Evolutionary conservation across 2,888 invertebrate genomes (phyloP).

Genomic region (Himalopsyche kuldschensis): DNA sequence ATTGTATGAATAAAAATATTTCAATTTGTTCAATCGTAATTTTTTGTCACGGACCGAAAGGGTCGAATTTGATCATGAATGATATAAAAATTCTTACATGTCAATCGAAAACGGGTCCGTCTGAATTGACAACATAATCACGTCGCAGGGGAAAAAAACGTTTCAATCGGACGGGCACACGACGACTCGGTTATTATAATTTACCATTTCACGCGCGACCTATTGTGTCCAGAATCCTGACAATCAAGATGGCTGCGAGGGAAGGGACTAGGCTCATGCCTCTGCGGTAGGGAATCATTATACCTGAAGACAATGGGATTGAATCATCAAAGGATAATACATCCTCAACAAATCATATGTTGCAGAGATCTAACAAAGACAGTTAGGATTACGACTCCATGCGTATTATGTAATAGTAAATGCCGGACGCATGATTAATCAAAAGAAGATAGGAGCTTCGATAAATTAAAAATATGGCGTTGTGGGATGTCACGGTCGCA

Average conservation of each 20-base stretch:
- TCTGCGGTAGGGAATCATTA: neutral
- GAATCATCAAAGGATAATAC: slow-evolving; percentile 19
- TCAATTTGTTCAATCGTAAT: no score
- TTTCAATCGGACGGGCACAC: neutral
- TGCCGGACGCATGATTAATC: no score
- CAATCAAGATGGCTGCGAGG: neutral
- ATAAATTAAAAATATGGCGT: no score
- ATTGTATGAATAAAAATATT: no score
- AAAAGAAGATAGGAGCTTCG: no score
- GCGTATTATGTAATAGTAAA: neutral
- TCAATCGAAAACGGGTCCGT: neutral
- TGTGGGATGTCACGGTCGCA: no score
- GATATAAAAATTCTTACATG: neutral
- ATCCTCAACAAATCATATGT: neutral
- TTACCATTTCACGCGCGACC: slow-evolving; percentile 1
- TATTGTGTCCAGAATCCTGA: neutral
- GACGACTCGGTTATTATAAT: neutral
- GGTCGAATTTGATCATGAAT: neutral
- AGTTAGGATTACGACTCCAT: neutral
- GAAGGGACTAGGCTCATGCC: neutral
- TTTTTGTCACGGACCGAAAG: neutral
- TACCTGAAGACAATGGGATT: neutral
- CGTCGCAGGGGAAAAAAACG: slow-evolving; percentile 4
- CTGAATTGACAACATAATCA: slow-evolving; percentile 7
- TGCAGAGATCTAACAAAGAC: neutral